These are phyloP conservation scores for Ctenomys sociabilis DNA, from an alignment of 2,113 vertebrate genomes.

Conservation along the genomic window DNA sequence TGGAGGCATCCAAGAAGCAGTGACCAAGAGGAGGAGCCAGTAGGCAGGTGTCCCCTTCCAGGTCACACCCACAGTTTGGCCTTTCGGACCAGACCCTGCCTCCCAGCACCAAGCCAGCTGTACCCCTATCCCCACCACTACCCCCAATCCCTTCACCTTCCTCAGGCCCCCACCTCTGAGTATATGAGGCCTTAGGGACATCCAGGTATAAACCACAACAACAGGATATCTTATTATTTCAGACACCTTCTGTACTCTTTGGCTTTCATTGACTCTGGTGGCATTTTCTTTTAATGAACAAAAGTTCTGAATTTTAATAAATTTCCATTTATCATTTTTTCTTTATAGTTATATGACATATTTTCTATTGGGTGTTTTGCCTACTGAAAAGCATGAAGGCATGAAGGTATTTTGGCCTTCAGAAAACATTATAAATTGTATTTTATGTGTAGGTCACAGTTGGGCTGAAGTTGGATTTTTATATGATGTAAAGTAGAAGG, in stretches of 20 bases:
- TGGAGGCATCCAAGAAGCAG: background rate
- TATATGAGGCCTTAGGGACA: background rate
- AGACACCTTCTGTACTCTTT: background rate
- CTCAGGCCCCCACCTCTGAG: background rate
- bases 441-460: background rate
- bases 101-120: background rate
- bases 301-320: conserved; percentile 45
- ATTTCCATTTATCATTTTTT: background rate
- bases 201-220: background rate
- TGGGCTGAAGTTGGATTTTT: conserved; percentile 4
- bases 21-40: background rate
- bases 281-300: background rate
- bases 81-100: background rate
- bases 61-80: background rate
- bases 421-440: background rate
- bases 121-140: background rate
- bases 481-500: background rate
- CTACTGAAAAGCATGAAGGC: background rate
- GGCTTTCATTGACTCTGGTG: background rate
- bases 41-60: background rate
- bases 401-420: background rate
- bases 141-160: background rate
- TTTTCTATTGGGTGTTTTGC: background rate
- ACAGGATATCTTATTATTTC: background rate
- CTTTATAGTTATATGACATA: background rate